Percentiles rank a stretch among this genome's conserved stretches.
Conservation (phyloP, 2,113 vertebrate species). For the Tachycineta bicolor region DNA sequence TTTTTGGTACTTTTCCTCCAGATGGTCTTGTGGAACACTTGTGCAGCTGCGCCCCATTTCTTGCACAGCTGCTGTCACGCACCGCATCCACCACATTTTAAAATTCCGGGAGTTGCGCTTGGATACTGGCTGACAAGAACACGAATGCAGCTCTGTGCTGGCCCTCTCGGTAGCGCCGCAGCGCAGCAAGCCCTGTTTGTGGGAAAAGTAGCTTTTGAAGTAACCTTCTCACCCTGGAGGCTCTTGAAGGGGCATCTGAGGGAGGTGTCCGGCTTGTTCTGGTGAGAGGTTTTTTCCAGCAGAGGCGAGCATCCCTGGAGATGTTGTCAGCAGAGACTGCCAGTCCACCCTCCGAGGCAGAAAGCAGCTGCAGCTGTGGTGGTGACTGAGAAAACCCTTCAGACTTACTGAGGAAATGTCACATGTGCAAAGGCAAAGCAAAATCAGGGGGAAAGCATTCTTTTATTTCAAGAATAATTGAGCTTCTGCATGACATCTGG, state of each 20-base stretch:
- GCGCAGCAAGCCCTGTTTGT: background rate
- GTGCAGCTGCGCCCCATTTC: background rate
- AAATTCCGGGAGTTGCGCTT: background rate
- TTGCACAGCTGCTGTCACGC: background rate
- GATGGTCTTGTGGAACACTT: conserved; percentile 32
- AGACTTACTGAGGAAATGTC: background rate
- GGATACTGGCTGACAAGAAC: background rate
- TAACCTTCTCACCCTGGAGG: background rate
- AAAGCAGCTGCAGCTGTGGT: background rate
- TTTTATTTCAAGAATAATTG: conserved; percentile 14
- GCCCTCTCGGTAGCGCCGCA: background rate
- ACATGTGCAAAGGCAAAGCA: background rate
- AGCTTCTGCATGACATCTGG: conserved; percentile 49
- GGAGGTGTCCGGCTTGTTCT: background rate
- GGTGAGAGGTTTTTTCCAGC: background rate
- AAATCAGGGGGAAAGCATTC: background rate
- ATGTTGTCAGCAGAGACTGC: background rate
- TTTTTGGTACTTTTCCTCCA: conserved; percentile 55
- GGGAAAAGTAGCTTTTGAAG: background rate
- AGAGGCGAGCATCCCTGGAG: background rate
- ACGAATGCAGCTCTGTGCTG: background rate
- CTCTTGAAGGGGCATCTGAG: background rate
- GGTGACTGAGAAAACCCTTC: background rate
- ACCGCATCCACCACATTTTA: background rate
- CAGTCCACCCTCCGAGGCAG: background rate